phyloP scores from a whole-genome alignment of 2,888 invertebrate species.

The Pogonocherus hispidulus region DNA sequence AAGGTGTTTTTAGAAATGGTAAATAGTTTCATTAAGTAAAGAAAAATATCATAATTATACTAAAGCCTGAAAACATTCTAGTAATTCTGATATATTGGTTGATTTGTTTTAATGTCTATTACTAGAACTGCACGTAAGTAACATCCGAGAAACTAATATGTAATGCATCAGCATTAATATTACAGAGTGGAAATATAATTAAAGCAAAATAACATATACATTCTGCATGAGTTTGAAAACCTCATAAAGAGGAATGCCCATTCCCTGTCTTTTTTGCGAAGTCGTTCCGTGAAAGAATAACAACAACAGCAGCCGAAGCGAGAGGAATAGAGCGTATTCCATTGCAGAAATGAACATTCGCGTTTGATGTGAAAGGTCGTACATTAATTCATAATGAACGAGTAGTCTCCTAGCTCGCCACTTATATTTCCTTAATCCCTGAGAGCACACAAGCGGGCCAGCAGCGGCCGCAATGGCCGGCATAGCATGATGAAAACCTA shows the following conservation, averaged over 20 bases:
- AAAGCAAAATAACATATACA: slow-evolving; percentile 15
- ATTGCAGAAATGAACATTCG: slow-evolving; percentile 58
- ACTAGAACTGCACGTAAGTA: no score
- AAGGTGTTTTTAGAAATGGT: no score
- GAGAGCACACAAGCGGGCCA: slow-evolving; percentile 65
- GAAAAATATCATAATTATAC: no score
- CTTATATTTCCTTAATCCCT: slow-evolving; percentile 70
- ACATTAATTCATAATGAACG: slow-evolving; percentile 69
- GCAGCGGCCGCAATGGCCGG: slow-evolving; percentile 61
- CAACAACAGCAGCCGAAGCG: slow-evolving; percentile 47
- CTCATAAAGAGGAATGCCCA: slow-evolving; percentile 17
- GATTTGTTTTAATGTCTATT: no score
- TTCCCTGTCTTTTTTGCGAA: slow-evolving; percentile 23
- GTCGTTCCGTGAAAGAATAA: slow-evolving; percentile 47
- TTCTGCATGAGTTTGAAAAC: slow-evolving; percentile 17
- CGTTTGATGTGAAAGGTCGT: slow-evolving; percentile 66
- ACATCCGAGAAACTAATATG: no score
- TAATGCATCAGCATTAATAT: neutral
- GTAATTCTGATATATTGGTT: no score
- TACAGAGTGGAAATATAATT: neutral
- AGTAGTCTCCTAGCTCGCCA: slow-evolving; percentile 66
- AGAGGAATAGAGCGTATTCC: slow-evolving; percentile 47
- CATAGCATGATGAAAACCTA: slow-evolving; percentile 69
- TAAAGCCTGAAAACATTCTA: no score
- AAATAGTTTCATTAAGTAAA: no score